phyloP scores from a whole-genome alignment of 2,113 vertebrate genomes.

The Urocolius indicus region DNA sequence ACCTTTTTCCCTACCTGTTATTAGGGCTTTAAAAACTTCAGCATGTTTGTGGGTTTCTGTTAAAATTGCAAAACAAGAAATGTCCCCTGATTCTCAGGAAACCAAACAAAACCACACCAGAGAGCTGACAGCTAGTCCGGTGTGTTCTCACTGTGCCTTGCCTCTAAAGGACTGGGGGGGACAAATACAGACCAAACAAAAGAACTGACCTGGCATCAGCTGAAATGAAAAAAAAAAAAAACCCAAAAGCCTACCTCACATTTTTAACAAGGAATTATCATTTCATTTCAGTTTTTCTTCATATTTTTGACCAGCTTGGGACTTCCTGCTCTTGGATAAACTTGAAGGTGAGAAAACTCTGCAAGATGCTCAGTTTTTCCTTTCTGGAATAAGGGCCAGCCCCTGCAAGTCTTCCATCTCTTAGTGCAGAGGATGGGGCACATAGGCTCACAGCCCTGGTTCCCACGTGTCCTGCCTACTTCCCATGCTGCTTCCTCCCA shows the following conservation, averaged over 20 bases:
- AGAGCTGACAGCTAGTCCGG: background rate
- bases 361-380: background rate
- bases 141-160: background rate
- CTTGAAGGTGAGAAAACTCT: background rate
- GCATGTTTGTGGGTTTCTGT: slow-evolving; percentile 22
- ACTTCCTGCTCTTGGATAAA: background rate
- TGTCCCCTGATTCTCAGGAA: slow-evolving; percentile 53
- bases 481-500: background rate
- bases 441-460: rapidly evolving
- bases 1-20: slow-evolving; percentile 6
- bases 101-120: slow-evolving; percentile 48
- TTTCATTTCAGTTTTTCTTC: background rate
- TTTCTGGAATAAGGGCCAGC: rapidly evolving
- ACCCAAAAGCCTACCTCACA: background rate
- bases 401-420: too few relatives aligned
- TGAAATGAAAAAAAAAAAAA: slow-evolving; percentile 1
- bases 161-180: background rate
- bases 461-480: background rate
- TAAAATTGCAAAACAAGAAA: slow-evolving; percentile 54
- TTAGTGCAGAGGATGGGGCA: too few relatives aligned
- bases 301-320: background rate
- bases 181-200: background rate
- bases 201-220: background rate
- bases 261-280: background rate
- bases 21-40: background rate